phyloP scores from a whole-genome alignment of 2,113 vertebrate species.

The Archocentrus centrarchus region DNA sequence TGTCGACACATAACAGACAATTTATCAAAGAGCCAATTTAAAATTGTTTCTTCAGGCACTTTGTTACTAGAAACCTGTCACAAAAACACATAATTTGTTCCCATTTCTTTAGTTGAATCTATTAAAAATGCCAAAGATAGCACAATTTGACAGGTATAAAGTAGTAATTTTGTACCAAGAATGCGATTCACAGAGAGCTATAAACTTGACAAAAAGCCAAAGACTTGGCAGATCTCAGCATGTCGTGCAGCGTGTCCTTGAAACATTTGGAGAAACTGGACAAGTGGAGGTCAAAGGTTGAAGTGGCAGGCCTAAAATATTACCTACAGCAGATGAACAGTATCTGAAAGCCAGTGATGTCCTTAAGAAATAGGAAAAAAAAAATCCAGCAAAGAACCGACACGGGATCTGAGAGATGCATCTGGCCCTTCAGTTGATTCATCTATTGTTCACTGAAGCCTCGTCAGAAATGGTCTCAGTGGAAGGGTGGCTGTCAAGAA shows the following conservation, averaged over 20 bases:
- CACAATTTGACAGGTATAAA: not conserved
- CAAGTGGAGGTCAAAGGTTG: not conserved
- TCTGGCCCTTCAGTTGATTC: not conserved
- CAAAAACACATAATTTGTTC: not conserved
- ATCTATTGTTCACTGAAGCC: not conserved
- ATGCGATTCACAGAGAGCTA: too few species aligned
- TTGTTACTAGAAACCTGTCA: not conserved
- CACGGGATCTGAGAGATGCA: not conserved
- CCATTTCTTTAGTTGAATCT: not conserved
- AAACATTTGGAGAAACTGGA: not conserved
- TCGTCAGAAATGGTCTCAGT: not conserved
- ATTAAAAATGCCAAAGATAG: not conserved
- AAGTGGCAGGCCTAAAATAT: not conserved
- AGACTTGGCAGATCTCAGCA: not conserved
- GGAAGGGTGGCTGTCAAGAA: not conserved
- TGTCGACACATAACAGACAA: not conserved
- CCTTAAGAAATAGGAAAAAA: not conserved
- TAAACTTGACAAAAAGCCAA: not conserved
- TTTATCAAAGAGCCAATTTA: not conserved
- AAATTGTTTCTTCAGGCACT: not conserved
- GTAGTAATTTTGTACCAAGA: not conserved
- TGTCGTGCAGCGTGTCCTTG: not conserved
- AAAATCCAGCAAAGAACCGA: not conserved
- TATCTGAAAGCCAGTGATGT: not conserved
- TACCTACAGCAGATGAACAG: not conserved